Base-by-base conservation (phyloP, 2,113 vertebrate genomes). In the Heliornis fulica region DNA sequence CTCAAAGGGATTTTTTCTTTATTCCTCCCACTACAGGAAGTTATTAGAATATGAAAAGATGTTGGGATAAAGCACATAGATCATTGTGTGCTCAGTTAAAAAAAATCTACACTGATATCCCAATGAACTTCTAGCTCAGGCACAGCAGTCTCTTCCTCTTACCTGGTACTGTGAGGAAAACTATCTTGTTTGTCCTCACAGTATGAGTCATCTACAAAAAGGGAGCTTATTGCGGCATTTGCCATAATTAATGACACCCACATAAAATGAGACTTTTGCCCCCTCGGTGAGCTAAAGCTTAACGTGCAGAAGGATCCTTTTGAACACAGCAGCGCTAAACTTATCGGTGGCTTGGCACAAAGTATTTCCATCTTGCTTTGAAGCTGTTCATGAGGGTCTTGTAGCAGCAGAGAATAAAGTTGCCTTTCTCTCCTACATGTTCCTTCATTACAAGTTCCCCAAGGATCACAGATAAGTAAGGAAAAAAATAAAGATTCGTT, bases 311-410 rank as follows among this genome's bases (percentile, higher is more conserved):
- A 91, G 59, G 78, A 70, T 83, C 54, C 48, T 80, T 95, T 88
- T 93, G 87, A 95, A 93, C 85, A 89, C 77, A 77, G 63, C 65
- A 56, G 29, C 0, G 0, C 68, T 87, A 86, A 88, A 59, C 66
- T 93, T 91, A 86, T 15, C 5, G 0, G 38, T 38, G 26, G 32
- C 68, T 80, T 46, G 94, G 59, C 63, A 96, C 60, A 95, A 94
- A 93, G 71, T 17, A 46, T 88, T 92, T 96, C 66, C n/a, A n/a
- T 82, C 75, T 69, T 65, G 16, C 70, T 93, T 95, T 96, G 77
- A 95, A 95, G 77, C 32, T 26, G 15, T 72, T 84, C 56, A 61
- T 64, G 48, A 70, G 36, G 15, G 26, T 57, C 74, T 92, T 90
- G 25, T 38, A 82, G 84, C 43, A 70, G 32, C 84, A 65, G 14